Evolutionary conservation across 1,140 invertebrate genomes (phyloP).

Genomic region (Prorops nasuta): DNA sequence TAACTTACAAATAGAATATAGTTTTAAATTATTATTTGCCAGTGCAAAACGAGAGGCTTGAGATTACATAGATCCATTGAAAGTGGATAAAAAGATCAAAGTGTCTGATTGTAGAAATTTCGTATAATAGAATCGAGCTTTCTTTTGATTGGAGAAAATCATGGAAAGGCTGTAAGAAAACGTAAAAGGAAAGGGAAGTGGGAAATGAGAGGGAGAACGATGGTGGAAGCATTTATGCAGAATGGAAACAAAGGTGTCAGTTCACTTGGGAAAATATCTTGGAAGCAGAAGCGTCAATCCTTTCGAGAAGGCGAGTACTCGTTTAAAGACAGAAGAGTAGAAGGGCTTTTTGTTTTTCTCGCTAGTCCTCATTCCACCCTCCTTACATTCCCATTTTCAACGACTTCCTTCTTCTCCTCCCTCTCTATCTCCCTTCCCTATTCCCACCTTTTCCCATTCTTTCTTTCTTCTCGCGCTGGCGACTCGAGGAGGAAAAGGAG

Average conservation of each 20-base stretch:
- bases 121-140: no score
- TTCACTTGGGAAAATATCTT: constrained; percentile 42
- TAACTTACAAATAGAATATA: no score
- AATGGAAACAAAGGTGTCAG: constrained; percentile 46
- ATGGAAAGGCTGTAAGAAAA: no score
- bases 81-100: no score
- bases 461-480: constrained; percentile 23
- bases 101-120: no score
- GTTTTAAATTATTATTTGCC: no score
- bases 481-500: neutral
- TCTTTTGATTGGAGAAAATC: no score
- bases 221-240: constrained; percentile 27
- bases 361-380: constrained; percentile 30
- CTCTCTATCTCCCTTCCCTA: neutral
- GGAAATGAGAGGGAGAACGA: constrained; percentile 16
- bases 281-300: constrained; percentile 44
- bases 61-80: no score
- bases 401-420: constrained; percentile 2
- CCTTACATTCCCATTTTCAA: constrained; percentile 23
- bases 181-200: no score
- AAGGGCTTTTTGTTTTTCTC: constrained; percentile 43
- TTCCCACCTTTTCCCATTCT: no score
- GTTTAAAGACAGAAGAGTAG: constrained; percentile 23
- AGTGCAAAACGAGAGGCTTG: no score
- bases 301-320: constrained; percentile 38